Percentiles rank a stretch among this genome's conserved stretches.
Evolutionary conservation across 2,797 vertebrate genomes (phyloP).

Genomic region (Podarcis lilfordi): DNA sequence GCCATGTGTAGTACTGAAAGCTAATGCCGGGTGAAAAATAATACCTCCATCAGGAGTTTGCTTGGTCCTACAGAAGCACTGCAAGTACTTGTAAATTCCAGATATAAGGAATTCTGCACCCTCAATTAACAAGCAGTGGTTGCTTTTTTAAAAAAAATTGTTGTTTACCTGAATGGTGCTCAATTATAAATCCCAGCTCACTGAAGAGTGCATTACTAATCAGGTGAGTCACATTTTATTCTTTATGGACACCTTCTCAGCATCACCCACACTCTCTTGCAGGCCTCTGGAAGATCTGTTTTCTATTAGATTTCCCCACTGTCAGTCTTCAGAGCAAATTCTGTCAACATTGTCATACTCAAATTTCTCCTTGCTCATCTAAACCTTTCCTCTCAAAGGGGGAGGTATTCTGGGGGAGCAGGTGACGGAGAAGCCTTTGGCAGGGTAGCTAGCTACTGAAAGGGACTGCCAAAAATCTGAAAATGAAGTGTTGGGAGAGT

Average conservation of each 20-base stretch:
- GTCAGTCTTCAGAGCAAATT: conserved; percentile 5
- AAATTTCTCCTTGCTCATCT: not conserved
- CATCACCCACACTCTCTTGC: not conserved
- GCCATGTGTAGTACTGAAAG: conserved; percentile 16
- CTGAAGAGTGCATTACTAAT: not conserved
- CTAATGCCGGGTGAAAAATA: conserved; percentile 32
- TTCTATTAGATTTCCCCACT: conserved; percentile 22
- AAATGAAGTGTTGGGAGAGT: not conserved
- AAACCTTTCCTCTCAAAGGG: not conserved
- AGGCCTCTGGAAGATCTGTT: not conserved
- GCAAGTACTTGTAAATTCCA: conserved; percentile 22
- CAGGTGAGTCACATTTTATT: not conserved
- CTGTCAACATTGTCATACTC: not conserved
- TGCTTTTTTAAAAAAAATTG: not conserved
- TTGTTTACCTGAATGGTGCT: not conserved
- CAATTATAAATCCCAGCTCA: not conserved
- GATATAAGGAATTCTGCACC: not conserved
- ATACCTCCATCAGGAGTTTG: conserved; percentile 23
- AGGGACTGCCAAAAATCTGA: conserved; percentile 4
- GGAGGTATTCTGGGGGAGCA: conserved; percentile 22
- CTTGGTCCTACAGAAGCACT: not conserved
- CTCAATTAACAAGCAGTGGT: not conserved
- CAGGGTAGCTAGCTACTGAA: not conserved
- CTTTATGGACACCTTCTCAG: not conserved
- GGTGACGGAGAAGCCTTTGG: not conserved